A percentile compares a stretch with the other conserved stretches of the same genome.
These are phyloP conservation scores for Enteromius trimaculatus DNA, from an alignment of 2,797 vertebrate species.

Conservation along the genomic window DNA sequence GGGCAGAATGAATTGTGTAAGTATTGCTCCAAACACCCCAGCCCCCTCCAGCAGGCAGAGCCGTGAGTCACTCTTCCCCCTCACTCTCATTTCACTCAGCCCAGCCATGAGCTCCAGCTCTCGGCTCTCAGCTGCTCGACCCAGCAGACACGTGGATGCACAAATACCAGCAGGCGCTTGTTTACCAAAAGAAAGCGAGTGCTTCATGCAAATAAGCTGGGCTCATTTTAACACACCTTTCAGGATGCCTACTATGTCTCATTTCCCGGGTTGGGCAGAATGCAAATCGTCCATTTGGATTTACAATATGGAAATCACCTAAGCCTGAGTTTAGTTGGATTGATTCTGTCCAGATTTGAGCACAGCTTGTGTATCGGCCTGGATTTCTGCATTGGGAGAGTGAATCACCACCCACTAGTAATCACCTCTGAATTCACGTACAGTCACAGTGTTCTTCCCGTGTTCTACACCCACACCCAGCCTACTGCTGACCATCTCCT, in stretches of 20 bases:
- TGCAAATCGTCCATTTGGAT: slow-evolving; percentile 41
- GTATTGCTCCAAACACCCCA: slow-evolving; percentile 43
- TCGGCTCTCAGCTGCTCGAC: slow-evolving; percentile 37
- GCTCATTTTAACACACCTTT: slow-evolving; percentile 45
- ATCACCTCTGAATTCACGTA: slow-evolving; percentile 36
- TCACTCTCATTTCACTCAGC: slow-evolving; percentile 57
- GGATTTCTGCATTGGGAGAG: slow-evolving; percentile 6
- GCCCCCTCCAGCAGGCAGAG: slow-evolving; percentile 53
- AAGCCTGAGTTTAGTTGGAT: slow-evolving; percentile 35
- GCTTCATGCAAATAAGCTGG: slow-evolving; percentile 38
- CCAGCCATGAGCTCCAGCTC: slow-evolving; percentile 42
- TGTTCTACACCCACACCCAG: slow-evolving; percentile 42
- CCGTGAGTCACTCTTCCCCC: slow-evolving; percentile 61
- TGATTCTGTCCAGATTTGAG: slow-evolving; percentile 30
- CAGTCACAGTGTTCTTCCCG: slow-evolving; percentile 15
- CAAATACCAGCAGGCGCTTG: slow-evolving; percentile 35
- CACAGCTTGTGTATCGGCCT: slow-evolving; percentile 16
- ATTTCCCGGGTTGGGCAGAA: slow-evolving; percentile 8
- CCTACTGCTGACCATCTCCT: slow-evolving; percentile 29
- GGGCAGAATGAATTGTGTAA: slow-evolving; percentile 60
- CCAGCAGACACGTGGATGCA: slow-evolving; percentile 27
- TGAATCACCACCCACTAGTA: slow-evolving; percentile 21
- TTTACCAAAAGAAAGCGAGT: slow-evolving; percentile 28
- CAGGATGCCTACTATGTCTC: background rate
- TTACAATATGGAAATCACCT: slow-evolving; percentile 46